These are phyloP conservation scores for Caenorhabditis sp. DNA, from an alignment of 2,888 invertebrate species.

Conservation along the genomic window DNA sequence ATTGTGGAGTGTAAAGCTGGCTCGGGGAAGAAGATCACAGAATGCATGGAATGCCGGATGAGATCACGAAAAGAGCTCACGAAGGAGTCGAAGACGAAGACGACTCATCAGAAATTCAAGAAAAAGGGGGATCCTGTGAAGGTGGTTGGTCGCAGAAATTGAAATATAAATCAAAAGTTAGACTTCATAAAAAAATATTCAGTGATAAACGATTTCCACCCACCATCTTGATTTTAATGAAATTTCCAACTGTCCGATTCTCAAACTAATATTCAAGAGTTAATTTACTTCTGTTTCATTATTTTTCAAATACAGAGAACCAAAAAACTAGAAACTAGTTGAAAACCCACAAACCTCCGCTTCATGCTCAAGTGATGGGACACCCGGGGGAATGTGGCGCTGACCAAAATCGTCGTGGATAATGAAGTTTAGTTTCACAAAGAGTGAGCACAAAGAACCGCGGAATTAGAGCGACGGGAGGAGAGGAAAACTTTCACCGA, in stretches of 20 bases:
- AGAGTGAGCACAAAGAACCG: constrained; percentile 60
- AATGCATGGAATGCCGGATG: constrained; percentile 62
- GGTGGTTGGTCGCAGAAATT: background rate
- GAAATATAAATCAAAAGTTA: too few species aligned
- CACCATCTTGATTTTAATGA: too few species aligned
- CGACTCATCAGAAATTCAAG: constrained; percentile 45
- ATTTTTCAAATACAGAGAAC: background rate
- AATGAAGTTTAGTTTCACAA: constrained; percentile 61
- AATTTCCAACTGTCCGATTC: too few species aligned
- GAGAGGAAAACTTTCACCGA: constrained; percentile 10
- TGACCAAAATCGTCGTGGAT: constrained; percentile 59
- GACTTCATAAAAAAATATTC: too few species aligned
- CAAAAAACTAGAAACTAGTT: background rate
- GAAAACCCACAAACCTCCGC: background rate
- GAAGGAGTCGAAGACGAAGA: background rate
- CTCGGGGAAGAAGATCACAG: constrained; percentile 53
- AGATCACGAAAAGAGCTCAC: constrained; percentile 38
- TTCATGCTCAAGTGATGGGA: constrained; percentile 33
- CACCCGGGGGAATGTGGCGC: constrained; percentile 54
- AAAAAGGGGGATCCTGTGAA: background rate
- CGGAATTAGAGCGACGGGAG: constrained; percentile 39
- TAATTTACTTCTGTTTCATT: too few species aligned
- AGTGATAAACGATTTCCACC: too few species aligned
- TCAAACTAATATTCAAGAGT: too few species aligned
- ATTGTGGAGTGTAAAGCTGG: constrained; percentile 46